A percentile compares a stretch with the other conserved stretches of the same genome.
phyloP scores from a whole-genome alignment of 2,113 vertebrate genomes.

The Corythaixoides concolor region DNA sequence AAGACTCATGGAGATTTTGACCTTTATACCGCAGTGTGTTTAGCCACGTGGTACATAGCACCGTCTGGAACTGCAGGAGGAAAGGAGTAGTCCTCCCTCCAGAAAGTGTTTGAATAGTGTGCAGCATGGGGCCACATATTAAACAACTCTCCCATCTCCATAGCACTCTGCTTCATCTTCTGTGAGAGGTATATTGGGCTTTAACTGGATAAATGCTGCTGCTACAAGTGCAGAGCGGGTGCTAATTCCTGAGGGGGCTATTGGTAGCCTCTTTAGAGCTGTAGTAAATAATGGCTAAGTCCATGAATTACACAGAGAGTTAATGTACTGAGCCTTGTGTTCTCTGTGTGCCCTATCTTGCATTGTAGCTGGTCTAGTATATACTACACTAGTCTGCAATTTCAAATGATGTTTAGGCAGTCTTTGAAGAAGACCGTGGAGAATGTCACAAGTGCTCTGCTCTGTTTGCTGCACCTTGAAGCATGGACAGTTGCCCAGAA shows the following conservation, averaged over 20 bases:
- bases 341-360: background rate
- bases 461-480: background rate
- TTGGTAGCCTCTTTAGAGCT: conserved; percentile 36
- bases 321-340: background rate
- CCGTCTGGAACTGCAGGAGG: background rate
- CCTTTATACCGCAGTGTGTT: background rate
- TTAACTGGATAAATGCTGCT: conserved; percentile 13
- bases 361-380: background rate
- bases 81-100: background rate
- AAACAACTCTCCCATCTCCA: conserved; percentile 4
- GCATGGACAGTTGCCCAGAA: background rate
- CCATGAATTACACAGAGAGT: conserved; percentile 8
- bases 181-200: conserved; percentile 14
- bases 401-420: background rate
- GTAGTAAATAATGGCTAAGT: conserved; percentile 41
- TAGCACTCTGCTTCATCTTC: background rate
- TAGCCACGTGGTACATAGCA: background rate
- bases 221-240: background rate
- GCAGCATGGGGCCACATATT: background rate
- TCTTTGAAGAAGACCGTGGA: background rate
- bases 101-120: background rate
- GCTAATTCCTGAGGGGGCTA: conserved; percentile 15
- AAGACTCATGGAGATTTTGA: background rate
- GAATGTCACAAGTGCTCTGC: background rate
- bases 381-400: background rate